Evolutionary conservation across 2,888 invertebrate genomes (phyloP), one percentile per base, ranked within the genome.

Genomic region (Caenorhabditis virilis): DNA sequence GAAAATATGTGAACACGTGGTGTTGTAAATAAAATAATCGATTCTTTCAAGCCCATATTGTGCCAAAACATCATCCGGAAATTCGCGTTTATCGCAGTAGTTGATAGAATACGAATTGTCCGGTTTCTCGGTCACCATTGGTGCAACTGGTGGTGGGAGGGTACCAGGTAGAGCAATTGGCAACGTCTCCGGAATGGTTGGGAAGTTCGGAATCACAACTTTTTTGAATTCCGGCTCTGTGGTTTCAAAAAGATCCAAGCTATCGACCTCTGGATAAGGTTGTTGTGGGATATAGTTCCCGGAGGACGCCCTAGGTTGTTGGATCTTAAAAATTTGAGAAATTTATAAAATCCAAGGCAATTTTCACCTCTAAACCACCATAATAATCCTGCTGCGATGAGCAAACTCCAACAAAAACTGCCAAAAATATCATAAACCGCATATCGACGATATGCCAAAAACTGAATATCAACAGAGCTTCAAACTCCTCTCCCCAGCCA

Each of bases 11-110:
- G 76, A 74, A 51, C 82, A 82, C 20, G 73, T 68, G 9, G 72
- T 77, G 64, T 82, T 82, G 66, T 72, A 80, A 15, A 82, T 73
- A 50, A 82, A 82, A 52, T 82, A 80, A 38, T 82, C 79, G 9
- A 76, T 48, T 48, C 78, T 65, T 48, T 70, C 72, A 13, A 79
- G 61, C 2, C 67, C 67, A 50, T 75, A 74, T n/a, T 54, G 42
- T 6, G 62, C 68, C 4, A 79, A 64, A 2, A 66, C 64, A 0
- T 72, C 70, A 49, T 77, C 74, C 0, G 76, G 65, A 45, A 72
- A 76, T 48, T 76, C 76, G 20, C n/a, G 27, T 58, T 57, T 62
- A 45, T 78, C 70, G 49, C 80, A 80, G 54, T 72, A 80, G 57
- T 80, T 80, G 53, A 79, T 74, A 35, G 74, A 77, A 58, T 74